Evolutionary conservation across 1,140 invertebrate genomes (phyloP).

Genomic region (Sycophila sp.): DNA sequence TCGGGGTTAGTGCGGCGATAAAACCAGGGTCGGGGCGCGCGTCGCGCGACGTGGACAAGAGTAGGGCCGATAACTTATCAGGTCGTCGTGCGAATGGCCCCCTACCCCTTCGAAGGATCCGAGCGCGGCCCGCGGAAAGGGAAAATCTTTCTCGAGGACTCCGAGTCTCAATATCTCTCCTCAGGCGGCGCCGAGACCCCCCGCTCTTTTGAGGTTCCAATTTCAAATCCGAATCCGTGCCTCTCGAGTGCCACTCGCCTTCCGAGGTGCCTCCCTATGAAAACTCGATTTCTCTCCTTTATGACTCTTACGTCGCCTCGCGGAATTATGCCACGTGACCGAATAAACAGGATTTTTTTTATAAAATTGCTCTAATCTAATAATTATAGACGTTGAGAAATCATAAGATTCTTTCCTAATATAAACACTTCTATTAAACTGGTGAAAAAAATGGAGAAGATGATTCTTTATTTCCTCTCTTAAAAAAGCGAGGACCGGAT

Average conservation of each 20-base stretch:
- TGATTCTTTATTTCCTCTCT: no score
- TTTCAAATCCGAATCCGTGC: slow-evolving; percentile 6
- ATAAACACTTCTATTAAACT: no score
- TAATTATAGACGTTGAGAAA: no score
- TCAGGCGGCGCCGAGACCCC: background rate
- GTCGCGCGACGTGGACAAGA: slow-evolving; percentile 14
- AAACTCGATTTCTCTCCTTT: background rate
- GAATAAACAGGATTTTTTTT: no score
- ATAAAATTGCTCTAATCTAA: no score
- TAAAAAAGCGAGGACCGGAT: no score
- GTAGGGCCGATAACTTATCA: slow-evolving; percentile 29
- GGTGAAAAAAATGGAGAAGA: no score
- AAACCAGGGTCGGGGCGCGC: slow-evolving; percentile 1
- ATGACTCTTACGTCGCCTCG: no score
- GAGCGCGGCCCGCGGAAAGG: background rate
- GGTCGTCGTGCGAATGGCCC: background rate
- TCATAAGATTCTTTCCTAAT: no score
- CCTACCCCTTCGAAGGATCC: background rate
- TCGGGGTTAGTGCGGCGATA: slow-evolving; percentile 31
- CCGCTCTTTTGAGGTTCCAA: slow-evolving; percentile 2
- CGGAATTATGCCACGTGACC: no score
- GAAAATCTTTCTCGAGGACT: slow-evolving; percentile 5
- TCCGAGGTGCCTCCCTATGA: background rate
- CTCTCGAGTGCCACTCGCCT: slow-evolving; percentile 3
- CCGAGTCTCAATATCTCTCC: slow-evolving; percentile 5